Conservation (phyloP, 2,888 invertebrate genomes). For the Eueremaeus valkanovi region DNA sequence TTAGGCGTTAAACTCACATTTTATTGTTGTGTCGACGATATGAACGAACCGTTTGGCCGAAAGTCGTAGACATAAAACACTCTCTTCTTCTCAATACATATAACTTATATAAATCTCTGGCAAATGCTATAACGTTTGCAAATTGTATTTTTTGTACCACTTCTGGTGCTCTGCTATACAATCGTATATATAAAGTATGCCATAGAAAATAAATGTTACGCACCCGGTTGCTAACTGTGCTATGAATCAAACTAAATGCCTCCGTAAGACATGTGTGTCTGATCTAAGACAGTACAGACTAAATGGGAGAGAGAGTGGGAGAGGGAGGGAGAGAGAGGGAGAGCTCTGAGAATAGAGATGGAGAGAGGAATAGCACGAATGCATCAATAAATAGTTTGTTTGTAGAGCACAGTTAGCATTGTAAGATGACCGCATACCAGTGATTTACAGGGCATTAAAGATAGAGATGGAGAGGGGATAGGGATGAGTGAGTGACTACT, state of each 20-base stretch:
- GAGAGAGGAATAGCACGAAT: no score
- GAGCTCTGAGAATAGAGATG: no score
- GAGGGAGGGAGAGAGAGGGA: no score
- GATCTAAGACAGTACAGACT: not conserved
- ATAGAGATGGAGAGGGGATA: not conserved
- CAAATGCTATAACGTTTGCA: constrained; percentile 16
- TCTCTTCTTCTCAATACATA: not conserved
- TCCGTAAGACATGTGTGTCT: not conserved
- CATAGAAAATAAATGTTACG: constrained; percentile 13
- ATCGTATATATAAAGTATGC: not conserved
- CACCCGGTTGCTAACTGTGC: constrained; percentile 23
- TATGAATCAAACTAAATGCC: constrained; percentile 21
- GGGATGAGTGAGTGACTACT: not conserved
- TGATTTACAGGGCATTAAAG: not conserved
- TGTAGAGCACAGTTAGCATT: not conserved
- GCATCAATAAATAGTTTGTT: not conserved
- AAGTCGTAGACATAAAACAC: constrained; percentile 11
- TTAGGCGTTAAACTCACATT: constrained; percentile 27
- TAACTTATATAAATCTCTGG: constrained; percentile 14
- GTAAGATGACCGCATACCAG: not conserved
- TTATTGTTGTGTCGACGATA: constrained; percentile 6
- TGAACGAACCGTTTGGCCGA: not conserved
- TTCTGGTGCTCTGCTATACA: not conserved
- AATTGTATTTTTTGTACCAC: not conserved
- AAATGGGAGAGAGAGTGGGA: no score